phyloP scores from a whole-genome alignment of 1,140 invertebrate genomes.

The Phocides pigmalion region DNA sequence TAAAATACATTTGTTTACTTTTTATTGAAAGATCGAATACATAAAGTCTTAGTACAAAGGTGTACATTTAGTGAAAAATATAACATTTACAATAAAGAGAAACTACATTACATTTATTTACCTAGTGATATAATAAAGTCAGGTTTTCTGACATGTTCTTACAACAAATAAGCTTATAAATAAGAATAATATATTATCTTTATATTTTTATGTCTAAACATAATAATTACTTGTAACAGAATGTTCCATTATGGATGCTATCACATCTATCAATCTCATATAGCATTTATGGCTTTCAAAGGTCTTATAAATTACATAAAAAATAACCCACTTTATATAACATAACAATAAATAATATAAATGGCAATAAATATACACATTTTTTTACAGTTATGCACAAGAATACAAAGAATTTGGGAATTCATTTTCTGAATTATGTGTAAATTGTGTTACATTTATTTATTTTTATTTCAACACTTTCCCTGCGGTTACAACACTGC shows the following conservation, averaged over 20 bases:
- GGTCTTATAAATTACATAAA: background rate
- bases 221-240: background rate
- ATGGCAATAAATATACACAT: background rate
- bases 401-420: too few species aligned
- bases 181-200: background rate
- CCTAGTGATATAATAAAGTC: conserved; percentile 19
- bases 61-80: conserved; percentile 61
- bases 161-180: background rate
- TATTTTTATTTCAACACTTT: too few species aligned
- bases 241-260: background rate
- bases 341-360: too few species aligned
- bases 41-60: conserved; percentile 59
- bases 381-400: background rate
- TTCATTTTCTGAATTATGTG: too few species aligned
- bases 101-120: conserved; percentile 29
- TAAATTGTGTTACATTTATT: too few species aligned
- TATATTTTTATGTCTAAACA: background rate
- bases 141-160: conserved; percentile 80
- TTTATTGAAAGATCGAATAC: conserved; percentile 56
- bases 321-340: background rate
- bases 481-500: too few species aligned
- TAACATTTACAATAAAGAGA: conserved; percentile 44
- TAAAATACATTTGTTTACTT: background rate
- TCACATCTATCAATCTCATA: background rate
- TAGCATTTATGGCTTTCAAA: background rate